Evolutionary conservation across 1,140 invertebrate genomes (phyloP).

Genomic region (Brachionus calyciflorus): DNA sequence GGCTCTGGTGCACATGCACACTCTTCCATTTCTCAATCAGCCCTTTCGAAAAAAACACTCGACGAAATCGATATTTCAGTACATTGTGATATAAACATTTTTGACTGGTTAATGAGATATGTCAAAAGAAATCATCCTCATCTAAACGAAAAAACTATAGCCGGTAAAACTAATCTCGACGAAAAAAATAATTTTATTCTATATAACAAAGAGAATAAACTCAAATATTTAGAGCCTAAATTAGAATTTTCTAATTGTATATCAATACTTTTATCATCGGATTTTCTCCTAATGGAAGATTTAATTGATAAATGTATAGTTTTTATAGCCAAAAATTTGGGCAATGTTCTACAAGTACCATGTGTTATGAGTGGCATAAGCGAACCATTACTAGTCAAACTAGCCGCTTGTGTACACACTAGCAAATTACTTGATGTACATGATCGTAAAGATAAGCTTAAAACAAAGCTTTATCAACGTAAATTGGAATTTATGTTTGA

Average conservation of each 20-base stretch:
- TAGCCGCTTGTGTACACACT: slow-evolving; percentile 66
- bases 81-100: slow-evolving; percentile 85
- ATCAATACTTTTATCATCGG: slow-evolving; percentile 84
- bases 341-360: slow-evolving; percentile 73
- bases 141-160: slow-evolving; percentile 61
- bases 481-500: slow-evolving; percentile 73
- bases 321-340: slow-evolving; percentile 75
- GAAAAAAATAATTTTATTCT: slow-evolving; percentile 17
- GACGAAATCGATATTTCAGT: slow-evolving; percentile 94
- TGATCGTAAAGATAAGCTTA: slow-evolving; percentile 78
- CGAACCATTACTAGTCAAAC: slow-evolving; percentile 71
- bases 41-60: slow-evolving; percentile 50
- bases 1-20: background rate
- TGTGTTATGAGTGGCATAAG: slow-evolving; percentile 77
- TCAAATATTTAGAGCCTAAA: slow-evolving; percentile 47
- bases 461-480: slow-evolving; percentile 76
- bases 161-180: background rate
- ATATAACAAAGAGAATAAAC: slow-evolving; percentile 24
- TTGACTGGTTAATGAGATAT: slow-evolving; percentile 95
- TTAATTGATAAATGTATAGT: slow-evolving; percentile 76
- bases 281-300: slow-evolving; percentile 87
- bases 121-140: slow-evolving; percentile 69
- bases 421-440: slow-evolving; percentile 72
- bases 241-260: slow-evolving; percentile 78
- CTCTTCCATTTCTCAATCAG: background rate